Base-by-base conservation (phyloP, 1,140 invertebrate genomes). In the Atopsyche davidsoni region DNA sequence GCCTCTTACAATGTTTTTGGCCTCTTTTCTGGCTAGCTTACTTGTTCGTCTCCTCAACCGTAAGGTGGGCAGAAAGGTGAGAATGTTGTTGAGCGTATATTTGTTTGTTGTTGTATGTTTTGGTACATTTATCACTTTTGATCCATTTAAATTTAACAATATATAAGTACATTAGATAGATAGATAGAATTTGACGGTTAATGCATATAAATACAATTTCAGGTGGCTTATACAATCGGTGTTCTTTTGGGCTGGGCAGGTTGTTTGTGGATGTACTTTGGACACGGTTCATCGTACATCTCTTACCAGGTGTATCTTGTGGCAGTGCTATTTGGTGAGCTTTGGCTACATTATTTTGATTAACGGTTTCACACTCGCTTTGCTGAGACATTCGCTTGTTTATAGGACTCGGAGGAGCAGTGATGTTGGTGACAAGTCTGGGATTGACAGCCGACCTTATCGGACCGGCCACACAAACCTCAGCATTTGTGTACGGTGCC, bases 401-500 rank as follows among this genome's bases (percentile, higher is more conserved):
- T 34, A n/a, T 54, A 86, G 85, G 94, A 46, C 76, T 83, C 51
- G 86, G 86, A 6, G 85, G 87, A 42, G 86, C 91, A 1, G 82
- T 90, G 22, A 83, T 96, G 69, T 70, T 96, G 17, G 86, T 97
- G 11, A 93, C 90, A 23, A 92, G 91, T 66, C 72, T 96, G 14
- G 84, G 89, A 4, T 79, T 95, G 55, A 94, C 89, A 3, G 85
- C 91, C 17, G 92, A 96, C 73, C 75, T 96, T 18, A 95, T 97
- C 55, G 92, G 90, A 13, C 75, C 80, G 21, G 87, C 87, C 64
- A 87, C 85, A 1, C 81, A 88, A 60, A 91, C 81, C 57, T 89
- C 91, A 13, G 94, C 93, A 31, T 96, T 96, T 72, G 87, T 97
- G 4, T 97, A 94, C 72, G 94, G 94, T n/a, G 75, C 89, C 18